phyloP scores from a whole-genome alignment of 2,113 vertebrate genomes.

The Brachyistius frenatus region DNA sequence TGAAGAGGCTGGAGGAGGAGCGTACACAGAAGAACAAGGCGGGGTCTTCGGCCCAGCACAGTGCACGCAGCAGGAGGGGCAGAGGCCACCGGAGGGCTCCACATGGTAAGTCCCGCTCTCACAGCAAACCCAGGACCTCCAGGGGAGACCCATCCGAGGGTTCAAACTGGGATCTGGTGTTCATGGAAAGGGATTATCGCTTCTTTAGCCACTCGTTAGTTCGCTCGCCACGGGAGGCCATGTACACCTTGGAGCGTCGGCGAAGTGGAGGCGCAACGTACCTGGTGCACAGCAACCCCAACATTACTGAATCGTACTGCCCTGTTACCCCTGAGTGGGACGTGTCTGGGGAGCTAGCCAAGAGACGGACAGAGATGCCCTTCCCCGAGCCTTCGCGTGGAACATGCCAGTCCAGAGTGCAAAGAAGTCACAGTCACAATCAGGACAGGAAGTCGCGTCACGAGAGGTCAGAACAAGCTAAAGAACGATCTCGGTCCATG shows the following conservation, averaged over 20 bases:
- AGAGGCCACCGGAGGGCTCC: constrained; percentile 93
- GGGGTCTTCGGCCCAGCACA: constrained; percentile 93
- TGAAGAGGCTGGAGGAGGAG: constrained; percentile 99
- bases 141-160: constrained; percentile 96
- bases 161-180: constrained; percentile 93
- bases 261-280: constrained; percentile 92
- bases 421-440: constrained; percentile 99
- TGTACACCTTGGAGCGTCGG: constrained; percentile 94
- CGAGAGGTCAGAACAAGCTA: constrained; percentile 94
- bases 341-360: constrained; percentile 96
- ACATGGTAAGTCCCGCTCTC: constrained; percentile 95
- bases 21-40: constrained; percentile 95
- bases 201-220: constrained; percentile 92
- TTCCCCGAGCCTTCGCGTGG: constrained; percentile 97
- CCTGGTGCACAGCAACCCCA: constrained; percentile 94
- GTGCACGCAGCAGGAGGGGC: constrained; percentile 93
- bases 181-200: constrained; percentile 93
- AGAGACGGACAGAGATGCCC: constrained; percentile 98
- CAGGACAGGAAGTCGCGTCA: constrained; percentile 97
- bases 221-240: constrained; percentile 93
- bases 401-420: constrained; percentile 94
- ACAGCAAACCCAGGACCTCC: constrained; percentile 95
- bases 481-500: constrained; percentile 98
- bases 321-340: constrained; percentile 99
- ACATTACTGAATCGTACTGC: constrained; percentile 94